Evolutionary conservation across 1,140 invertebrate genomes (phyloP), one percentile per base, ranked within the genome.

Genomic region (Trichonephila clavipes): DNA sequence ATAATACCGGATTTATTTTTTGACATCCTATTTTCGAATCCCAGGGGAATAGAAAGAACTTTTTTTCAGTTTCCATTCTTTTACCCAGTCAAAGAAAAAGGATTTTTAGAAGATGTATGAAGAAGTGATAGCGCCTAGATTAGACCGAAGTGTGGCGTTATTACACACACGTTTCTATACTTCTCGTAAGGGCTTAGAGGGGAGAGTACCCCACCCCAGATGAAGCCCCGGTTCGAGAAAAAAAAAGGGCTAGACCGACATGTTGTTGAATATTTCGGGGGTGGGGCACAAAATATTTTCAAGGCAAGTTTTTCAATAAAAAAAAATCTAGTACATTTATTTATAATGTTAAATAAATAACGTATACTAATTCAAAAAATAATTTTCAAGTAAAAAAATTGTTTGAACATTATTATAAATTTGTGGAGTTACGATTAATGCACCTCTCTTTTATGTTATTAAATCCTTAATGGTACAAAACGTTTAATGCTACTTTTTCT

Each of bases 11-110:
- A 93, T 93, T 93, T 93, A 93, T 93, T 88, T 93, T 93, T 93
- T 93, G 92, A 93, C 92, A 93, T 88, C 92, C 92, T 93, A 93
- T 93, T 93, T 93, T 88, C 92, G 61, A 93, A 88, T 93, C 92
- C 86, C 40, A 18, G 24, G 18, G 85, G 86, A 93, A 51, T 88
- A 81, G 28, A 82, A 62, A 34, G 58, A 61, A 82, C 12, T 62
- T 88, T 88, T 82, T 88, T 64, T 62, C 61, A 34, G 62, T 44
- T 40, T 16, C 44, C 62, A 90, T 90, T 82, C 69, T 81, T 61
- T 62, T 62, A 81, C 21, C 44, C 21, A 86, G 34, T 91, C 59
- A 72, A 92, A 93, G 85, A 81, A 93, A 83, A 81, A 72, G 85
- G 92, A 88, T 93, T 93, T 93, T 88, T 85, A 19, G 59, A 62